Evolutionary conservation across 2,113 vertebrate genomes (phyloP), one percentile per base, ranked within the genome.

Genomic region (Stomatorhinus ivindoensis): DNA sequence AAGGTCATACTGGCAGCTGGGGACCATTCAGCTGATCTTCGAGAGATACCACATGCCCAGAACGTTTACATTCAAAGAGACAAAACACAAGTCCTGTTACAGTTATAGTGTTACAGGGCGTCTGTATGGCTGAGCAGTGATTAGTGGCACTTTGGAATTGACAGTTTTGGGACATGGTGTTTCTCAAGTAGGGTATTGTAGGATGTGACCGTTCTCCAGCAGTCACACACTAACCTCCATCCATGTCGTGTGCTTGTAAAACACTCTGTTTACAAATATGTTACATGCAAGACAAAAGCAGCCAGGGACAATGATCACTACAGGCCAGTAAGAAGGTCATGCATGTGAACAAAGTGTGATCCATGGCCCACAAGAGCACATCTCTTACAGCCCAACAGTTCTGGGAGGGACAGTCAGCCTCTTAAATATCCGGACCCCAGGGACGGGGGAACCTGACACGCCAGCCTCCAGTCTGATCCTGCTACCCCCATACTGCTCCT

Each of bases 61-160:
- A 88, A 24, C 58, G 44, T 89, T 5, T 84, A 65, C 90, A 90
- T 35, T 89, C 88, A 89, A 85, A 87, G 50, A 80, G 86, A 65
- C 55, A 46, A 82, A 48, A 88, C 19, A 73, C 31, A 88, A 42
- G 87, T 44, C 87, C 61, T 69, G 35, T 35, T 82, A 88, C 93
- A 90, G 91, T 92, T 91, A 91, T 58, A 58, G 91, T 91, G 93
- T 92, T 89, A 93, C 90, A 90, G 92, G 92, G 90, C 91, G 91
- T 91, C 93, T 91, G 91, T 88, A 42, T 89, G 69, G 90, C 89
- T 55, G 1, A 92, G 92, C 93, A 94, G 92, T 91, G 53, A 47
- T 24, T 91, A 93, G 69, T 88, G 47, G 90, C 89, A 91, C 89
- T 90, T 58, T 42, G 13, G 80, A 83, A 90, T 93, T 91, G 91